Conservation (phyloP, 64 coral and sea anemone genomes). For the Pocillopora verrucosa region DNA sequence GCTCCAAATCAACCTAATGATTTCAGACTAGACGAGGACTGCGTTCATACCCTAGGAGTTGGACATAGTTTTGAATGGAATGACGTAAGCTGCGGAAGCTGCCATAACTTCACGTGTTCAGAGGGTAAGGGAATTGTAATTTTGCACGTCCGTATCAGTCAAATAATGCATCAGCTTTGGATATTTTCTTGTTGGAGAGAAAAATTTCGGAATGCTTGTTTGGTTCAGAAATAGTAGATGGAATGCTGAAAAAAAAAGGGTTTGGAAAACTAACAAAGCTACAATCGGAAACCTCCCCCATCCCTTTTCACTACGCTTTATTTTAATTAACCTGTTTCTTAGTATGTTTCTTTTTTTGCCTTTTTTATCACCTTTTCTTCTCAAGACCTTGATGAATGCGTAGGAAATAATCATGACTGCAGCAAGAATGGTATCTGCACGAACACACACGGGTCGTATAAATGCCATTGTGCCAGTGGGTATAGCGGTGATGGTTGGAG, state of each 20-base stretch:
- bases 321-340: too few species aligned
- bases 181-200: too few species aligned
- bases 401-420: background rate
- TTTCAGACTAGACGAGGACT: slow-evolving; percentile 24
- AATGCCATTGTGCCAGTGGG: background rate
- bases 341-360: background rate
- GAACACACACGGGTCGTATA: background rate
- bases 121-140: slow-evolving; percentile 5
- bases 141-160: too few species aligned
- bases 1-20: slow-evolving; percentile 2
- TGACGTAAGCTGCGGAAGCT: slow-evolving; percentile 30
- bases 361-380: background rate
- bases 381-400: slow-evolving; percentile 12
- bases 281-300: too few species aligned
- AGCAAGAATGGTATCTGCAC: background rate
- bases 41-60: slow-evolving; percentile 38
- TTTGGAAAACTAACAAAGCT: too few species aligned
- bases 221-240: too few species aligned
- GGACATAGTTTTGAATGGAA: slow-evolving; percentile 31
- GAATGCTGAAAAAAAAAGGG: too few species aligned
- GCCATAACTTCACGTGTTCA: slow-evolving; percentile 60
- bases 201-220: too few species aligned
- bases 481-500: slow-evolving; percentile 13
- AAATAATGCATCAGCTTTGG: too few species aligned
- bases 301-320: too few species aligned